Base-by-base conservation (phyloP, 1,140 invertebrate genomes). In the Augochlora pura region DNA sequence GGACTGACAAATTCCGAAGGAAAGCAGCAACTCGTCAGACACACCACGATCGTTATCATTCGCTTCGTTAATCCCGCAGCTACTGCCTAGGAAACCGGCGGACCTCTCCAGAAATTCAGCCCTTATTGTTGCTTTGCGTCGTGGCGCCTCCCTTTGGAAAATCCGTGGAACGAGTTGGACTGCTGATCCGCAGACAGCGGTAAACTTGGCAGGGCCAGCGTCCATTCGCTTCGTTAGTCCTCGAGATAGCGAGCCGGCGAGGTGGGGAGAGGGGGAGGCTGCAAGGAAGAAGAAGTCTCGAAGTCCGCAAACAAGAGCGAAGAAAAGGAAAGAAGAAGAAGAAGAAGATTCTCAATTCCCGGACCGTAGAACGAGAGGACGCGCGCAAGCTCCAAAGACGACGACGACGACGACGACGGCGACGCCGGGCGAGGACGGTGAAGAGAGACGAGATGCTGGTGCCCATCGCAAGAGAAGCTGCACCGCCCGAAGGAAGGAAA, bases 401-500 rank as follows among this genome's bases (percentile, higher is more conserved):
- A 71, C 14, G 67, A 64, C 25, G 68, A 57, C 54, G n/a, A 80
- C 42, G 42, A 46, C 42, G 83, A 85, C 67, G 32, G 4, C 32
- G 32, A 32, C 1, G 32, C 32, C 32, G 32, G 32, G 32, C 32
- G 67, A 71, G 62, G 38, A 52, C 23, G 59, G 23, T 42, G 60
- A 69, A 66, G 74, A 62, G 71, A 86, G 81, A 78, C 54, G 54
- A 57, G 69, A 81, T 66, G 81, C 65, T 68, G 67, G 85, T 90
- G 84, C 84, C 82, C 84, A 83, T 88, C 86, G 88, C 88, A 70
- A 83, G 88, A 92, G 91, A 93, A 91, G 91, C 91, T 93, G 91
- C 88, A 91, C 89, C 90, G 92, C 91, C 91, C 69, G 87, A 82
- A 91, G 92, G 90, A 87, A 88, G 85, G 85, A 88, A 88, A 86